Evolutionary conservation across 2,888 invertebrate genomes (phyloP).

Genomic region (Agonum fuliginosum): DNA sequence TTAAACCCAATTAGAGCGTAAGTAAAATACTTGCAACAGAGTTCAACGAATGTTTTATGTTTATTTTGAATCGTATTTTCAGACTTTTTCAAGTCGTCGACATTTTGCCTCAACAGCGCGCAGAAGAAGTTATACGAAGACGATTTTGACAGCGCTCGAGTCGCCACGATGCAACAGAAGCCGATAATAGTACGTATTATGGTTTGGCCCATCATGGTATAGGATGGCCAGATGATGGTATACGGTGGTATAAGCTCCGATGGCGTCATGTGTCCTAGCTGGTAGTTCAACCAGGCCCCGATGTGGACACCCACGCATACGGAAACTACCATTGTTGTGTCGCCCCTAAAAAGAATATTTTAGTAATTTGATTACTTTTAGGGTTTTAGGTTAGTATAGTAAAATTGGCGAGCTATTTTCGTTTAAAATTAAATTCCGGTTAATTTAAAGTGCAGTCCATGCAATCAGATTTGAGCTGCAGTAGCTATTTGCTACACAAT

Average conservation of each 20-base stretch:
- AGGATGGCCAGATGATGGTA: conserved; percentile 86
- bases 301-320: conserved; percentile 85
- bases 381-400: too few relatives aligned
- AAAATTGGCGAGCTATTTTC: too few relatives aligned
- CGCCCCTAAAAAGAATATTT: conserved; percentile 78
- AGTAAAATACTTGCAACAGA: conserved; percentile 88
- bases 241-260: conserved; percentile 80
- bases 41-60: conserved; percentile 85
- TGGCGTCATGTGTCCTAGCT: conserved; percentile 81
- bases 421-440: too few relatives aligned
- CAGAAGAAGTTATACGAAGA: conserved; percentile 82
- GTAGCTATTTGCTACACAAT: too few relatives aligned
- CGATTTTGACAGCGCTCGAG: conserved; percentile 81
- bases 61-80: conserved; percentile 80
- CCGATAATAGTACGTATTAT: conserved; percentile 85
- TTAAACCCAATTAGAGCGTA: conserved; percentile 88
- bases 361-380: not conserved
- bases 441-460: too few relatives aligned
- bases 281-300: conserved; percentile 91
- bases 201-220: conserved; percentile 80
- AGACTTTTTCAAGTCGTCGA: conserved; percentile 79
- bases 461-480: too few relatives aligned
- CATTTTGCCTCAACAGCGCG: conserved; percentile 80
- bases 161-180: conserved; percentile 82
- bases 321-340: conserved; percentile 91